These are phyloP conservation scores for Mya arenaria DNA, from an alignment of 1,140 invertebrate genomes.

Conservation along the genomic window DNA sequence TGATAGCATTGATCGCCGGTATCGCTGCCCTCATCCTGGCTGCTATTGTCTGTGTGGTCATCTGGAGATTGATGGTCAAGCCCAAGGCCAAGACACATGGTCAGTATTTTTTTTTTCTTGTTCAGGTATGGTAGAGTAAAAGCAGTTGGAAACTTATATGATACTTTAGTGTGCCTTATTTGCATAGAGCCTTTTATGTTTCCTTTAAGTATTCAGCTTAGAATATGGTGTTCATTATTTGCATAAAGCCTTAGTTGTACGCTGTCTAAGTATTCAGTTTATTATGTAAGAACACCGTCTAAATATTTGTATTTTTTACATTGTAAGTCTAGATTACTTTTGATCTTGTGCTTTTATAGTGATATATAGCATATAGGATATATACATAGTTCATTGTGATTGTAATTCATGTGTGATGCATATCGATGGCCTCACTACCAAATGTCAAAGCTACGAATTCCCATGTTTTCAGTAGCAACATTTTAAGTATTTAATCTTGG, in stretches of 20 bases:
- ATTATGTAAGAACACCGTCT: background rate
- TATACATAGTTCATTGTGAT: no score
- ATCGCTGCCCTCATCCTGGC: background rate
- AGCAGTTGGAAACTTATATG: background rate
- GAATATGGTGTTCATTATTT: background rate
- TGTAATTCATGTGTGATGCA: no score
- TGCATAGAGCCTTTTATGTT: background rate
- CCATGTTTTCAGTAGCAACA: no score
- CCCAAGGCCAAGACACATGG: constrained; percentile 41
- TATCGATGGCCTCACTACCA: no score
- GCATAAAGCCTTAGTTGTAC: background rate
- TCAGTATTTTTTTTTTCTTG: background rate
- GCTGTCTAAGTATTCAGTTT: background rate
- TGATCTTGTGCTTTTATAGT: no score
- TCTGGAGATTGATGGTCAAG: constrained; percentile 22
- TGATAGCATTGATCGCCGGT: constrained; percentile 28
- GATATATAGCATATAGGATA: no score
- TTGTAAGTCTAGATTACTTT: no score
- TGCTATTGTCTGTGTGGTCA: background rate
- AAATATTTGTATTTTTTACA: no score
- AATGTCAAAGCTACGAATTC: no score
- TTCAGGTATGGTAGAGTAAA: background rate
- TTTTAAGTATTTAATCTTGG: no score
- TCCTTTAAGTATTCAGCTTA: no score
- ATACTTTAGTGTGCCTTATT: background rate